Evolutionary conservation across 2,797 vertebrate genomes (phyloP).

Genomic region (Lophotriccus pileatus): DNA sequence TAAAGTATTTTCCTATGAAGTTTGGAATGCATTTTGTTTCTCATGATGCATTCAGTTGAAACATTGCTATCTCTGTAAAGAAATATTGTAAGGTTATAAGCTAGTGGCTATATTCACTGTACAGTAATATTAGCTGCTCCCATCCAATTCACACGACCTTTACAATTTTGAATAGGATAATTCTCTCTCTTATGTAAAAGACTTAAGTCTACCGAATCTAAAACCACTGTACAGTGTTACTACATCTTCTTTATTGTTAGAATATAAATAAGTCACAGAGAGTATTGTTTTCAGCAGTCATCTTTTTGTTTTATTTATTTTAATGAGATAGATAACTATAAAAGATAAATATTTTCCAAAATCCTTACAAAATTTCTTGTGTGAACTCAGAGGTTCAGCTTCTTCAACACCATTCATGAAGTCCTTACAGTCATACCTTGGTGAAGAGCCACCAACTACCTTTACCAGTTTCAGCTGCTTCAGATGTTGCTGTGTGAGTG

Average conservation of each 20-base stretch:
- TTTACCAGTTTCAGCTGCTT: neutral
- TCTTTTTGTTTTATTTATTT: neutral
- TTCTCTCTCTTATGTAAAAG: neutral
- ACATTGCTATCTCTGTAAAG: slow-evolving; percentile 7
- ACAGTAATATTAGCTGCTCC: slow-evolving; percentile 22
- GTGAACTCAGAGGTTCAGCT: neutral
- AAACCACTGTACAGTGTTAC: neutral
- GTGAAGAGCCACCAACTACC: neutral
- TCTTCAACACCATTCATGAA: neutral
- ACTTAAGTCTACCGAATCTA: neutral
- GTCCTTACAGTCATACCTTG: neutral
- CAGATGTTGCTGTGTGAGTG: neutral
- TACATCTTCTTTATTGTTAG: neutral
- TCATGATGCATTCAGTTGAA: slow-evolving; percentile 34
- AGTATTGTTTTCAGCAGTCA: neutral
- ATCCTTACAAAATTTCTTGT: neutral
- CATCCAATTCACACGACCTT: slow-evolving; percentile 7
- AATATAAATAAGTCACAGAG: neutral
- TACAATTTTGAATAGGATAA: neutral
- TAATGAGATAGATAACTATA: neutral
- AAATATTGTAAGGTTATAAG: slow-evolving; percentile 14
- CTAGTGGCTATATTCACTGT: neutral
- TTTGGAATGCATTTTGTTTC: neutral
- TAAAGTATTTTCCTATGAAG: slow-evolving; percentile 20
- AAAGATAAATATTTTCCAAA: neutral